A percentile compares a stretch with the other conserved stretches of the same genome.
phyloP scores from a whole-genome alignment of 2,888 invertebrate species.

The Hypolimnas misippus region DNA sequence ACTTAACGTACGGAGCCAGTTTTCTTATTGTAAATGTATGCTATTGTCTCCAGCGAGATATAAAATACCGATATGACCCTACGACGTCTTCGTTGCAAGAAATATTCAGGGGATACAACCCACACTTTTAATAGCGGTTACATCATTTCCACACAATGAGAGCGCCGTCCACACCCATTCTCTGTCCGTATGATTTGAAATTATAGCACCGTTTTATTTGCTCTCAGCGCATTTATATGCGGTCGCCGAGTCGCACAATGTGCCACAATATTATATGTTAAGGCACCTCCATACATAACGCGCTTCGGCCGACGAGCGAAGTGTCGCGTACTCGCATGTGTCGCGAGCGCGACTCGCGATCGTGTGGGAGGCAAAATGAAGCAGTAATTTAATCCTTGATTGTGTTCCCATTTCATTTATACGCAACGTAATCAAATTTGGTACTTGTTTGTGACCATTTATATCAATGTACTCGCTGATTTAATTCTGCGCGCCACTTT shows the following conservation, averaged over 20 bases:
- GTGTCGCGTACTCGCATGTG: conserved; percentile 68
- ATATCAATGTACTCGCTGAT: conserved; percentile 50
- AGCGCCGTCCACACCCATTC: conserved; percentile 84
- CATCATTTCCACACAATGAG: conserved; percentile 85
- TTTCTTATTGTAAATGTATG: conserved; percentile 78
- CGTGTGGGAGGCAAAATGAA: conserved; percentile 80
- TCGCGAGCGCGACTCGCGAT: conserved; percentile 59
- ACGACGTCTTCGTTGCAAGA: conserved; percentile 83
- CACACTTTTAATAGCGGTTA: conserved; percentile 84
- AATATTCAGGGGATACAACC: conserved; percentile 83
- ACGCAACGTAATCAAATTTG: conserved; percentile 80
- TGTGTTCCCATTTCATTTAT: conserved; percentile 82
- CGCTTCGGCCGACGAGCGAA: conserved; percentile 57
- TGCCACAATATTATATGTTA: conserved; percentile 78
- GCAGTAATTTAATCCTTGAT: conserved; percentile 82
- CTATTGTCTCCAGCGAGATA: conserved; percentile 82
- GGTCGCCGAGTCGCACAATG: conserved; percentile 77
- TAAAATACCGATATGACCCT: conserved; percentile 84
- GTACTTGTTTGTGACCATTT: conserved; percentile 76
- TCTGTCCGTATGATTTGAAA: conserved; percentile 85
- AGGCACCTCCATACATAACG: conserved; percentile 72
- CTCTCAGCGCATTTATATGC: conserved; percentile 82
- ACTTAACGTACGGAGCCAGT: conserved; percentile 73
- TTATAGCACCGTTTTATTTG: conserved; percentile 85
- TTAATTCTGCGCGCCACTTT: conserved; percentile 6